phyloP scores from a whole-genome alignment of 2,113 vertebrate genomes.

The Nerophis ophidion region DNA sequence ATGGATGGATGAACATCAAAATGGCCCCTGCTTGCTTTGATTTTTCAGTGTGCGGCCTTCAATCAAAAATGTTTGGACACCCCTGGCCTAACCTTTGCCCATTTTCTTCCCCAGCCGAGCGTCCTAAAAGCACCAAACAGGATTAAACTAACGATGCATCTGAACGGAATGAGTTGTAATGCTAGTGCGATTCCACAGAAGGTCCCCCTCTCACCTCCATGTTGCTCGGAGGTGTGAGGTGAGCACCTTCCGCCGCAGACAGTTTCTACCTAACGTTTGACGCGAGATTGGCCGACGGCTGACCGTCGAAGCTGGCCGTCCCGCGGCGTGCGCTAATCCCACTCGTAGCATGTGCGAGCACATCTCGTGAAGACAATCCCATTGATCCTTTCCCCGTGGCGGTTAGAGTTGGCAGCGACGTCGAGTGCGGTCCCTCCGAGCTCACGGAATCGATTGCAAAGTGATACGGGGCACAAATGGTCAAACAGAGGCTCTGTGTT shows the following conservation, averaged over 20 bases:
- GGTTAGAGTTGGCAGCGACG: slow-evolving; percentile 65
- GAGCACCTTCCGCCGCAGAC: slow-evolving; percentile 46
- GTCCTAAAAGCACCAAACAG: slow-evolving; percentile 12
- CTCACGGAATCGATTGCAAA: slow-evolving; percentile 63
- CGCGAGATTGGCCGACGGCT: slow-evolving; percentile 44
- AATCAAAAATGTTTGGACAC: too few species aligned
- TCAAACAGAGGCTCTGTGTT: slow-evolving; percentile 12
- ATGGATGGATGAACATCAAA: too few species aligned
- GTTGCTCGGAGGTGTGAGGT: slow-evolving; percentile 47
- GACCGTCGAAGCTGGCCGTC: slow-evolving; percentile 54
- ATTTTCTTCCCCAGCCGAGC: slow-evolving; percentile 9
- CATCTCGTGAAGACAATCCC: slow-evolving; percentile 79
- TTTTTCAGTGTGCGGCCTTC: too few species aligned
- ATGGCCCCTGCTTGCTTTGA: too few species aligned
- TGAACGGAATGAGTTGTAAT: slow-evolving; percentile 7
- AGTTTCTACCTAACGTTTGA: slow-evolving; percentile 52
- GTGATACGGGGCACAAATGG: slow-evolving; percentile 56
- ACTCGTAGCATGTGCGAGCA: slow-evolving; percentile 80
- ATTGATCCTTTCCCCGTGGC: slow-evolving; percentile 79
- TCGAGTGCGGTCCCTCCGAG: slow-evolving; percentile 69
- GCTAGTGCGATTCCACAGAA: slow-evolving; percentile 18
- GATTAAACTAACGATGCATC: slow-evolving; percentile 6
- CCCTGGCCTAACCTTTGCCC: too few species aligned
- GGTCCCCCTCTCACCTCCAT: slow-evolving; percentile 17
- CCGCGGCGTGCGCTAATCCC: slow-evolving; percentile 71